Base-by-base conservation (phyloP, 2,888 invertebrate genomes). In the Megastigmus dorsalis region DNA sequence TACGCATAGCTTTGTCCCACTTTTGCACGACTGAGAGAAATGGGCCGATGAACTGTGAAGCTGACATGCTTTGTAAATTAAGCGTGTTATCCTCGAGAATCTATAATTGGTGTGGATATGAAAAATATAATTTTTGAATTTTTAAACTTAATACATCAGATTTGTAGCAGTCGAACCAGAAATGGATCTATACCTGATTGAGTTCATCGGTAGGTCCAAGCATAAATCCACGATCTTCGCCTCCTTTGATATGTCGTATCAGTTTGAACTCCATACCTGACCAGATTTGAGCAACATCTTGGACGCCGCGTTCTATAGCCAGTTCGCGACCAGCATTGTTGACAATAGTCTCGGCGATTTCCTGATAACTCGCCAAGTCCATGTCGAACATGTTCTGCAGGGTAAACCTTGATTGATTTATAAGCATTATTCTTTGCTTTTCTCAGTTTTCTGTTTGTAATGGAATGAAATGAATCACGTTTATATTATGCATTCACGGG, bases 331-430 rank as follows among this genome's bases (percentile, higher is more conserved):
- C 93, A 33, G 97, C 97, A 85, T 94, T 94, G 78, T 93, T 95
- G 28, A 97, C 94, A 68, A 97, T 97, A 84, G 93, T 93, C 81
- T 94, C 94, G 41, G 96, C 96, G 3, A 94, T 93, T 0, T 96
- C 95, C 88, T 94, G 93, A 84, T 95, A 95, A 78, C 93, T 92
- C 82, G 96, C 95, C 74, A 97, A 88, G 82, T 97, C 94, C 97
- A 97, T 97, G 1, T 94, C 92, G 85, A 97, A 97, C 93, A 97
- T 95, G 84, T 97, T 96, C 74, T 95, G 95, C 75, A 97, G 89
- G 0, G 97, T 97, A 81, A 97, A 97, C n/a, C 94, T 91, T 43
- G n/a, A 50, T 43, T 7, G n/a, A 18, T 26, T 48, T 18, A 41
- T 20, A 26, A n/a, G n/a, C n/a, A n/a, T n/a, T n/a, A n/a, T n/a